Percentiles rank a stretch among this genome's conserved stretches.
Evolutionary conservation across 2,113 vertebrate genomes (phyloP).

Genomic region (Tachuris rubrigastra): DNA sequence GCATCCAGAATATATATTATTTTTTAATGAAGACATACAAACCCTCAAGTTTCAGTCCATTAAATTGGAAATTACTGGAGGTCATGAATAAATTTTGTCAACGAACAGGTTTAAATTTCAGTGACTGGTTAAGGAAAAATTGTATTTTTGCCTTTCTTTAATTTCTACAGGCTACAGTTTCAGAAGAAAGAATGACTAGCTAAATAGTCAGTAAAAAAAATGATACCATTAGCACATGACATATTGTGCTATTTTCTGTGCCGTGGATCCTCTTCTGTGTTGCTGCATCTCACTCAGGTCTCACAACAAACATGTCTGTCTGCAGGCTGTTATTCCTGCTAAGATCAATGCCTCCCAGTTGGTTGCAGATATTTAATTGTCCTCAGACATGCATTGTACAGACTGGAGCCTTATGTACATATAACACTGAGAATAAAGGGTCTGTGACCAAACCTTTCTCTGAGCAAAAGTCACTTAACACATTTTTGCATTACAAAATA

Average conservation of each 20-base stretch:
- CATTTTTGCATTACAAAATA: slow-evolving; percentile 56
- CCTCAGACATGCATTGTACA: background rate
- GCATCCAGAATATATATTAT: background rate
- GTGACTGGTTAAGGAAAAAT: slow-evolving; percentile 9
- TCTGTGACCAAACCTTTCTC: slow-evolving; percentile 38
- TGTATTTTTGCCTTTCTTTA: slow-evolving; percentile 20
- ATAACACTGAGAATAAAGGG: background rate
- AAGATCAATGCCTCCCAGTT: slow-evolving; percentile 11
- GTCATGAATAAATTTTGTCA: background rate
- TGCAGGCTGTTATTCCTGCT: background rate
- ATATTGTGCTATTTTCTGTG: background rate
- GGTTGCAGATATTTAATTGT: slow-evolving; percentile 5
- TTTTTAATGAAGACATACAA: background rate
- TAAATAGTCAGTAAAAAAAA: slow-evolving; percentile 2
- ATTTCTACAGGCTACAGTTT: background rate
- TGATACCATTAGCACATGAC: background rate
- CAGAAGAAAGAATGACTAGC: slow-evolving; percentile 4
- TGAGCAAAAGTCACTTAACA: slow-evolving; percentile 56
- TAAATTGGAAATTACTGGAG: slow-evolving; percentile 23
- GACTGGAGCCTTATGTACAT: background rate
- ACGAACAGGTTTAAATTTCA: slow-evolving; percentile 35
- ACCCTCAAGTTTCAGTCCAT: slow-evolving; percentile 1
- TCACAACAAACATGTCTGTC: slow-evolving; percentile 11
- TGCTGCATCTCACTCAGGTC: background rate
- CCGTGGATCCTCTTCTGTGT: background rate